Percentiles rank a stretch among this genome's conserved stretches.
Conservation (phyloP, 2,113 vertebrate genomes). For the Cyprinodon variegatus region DNA sequence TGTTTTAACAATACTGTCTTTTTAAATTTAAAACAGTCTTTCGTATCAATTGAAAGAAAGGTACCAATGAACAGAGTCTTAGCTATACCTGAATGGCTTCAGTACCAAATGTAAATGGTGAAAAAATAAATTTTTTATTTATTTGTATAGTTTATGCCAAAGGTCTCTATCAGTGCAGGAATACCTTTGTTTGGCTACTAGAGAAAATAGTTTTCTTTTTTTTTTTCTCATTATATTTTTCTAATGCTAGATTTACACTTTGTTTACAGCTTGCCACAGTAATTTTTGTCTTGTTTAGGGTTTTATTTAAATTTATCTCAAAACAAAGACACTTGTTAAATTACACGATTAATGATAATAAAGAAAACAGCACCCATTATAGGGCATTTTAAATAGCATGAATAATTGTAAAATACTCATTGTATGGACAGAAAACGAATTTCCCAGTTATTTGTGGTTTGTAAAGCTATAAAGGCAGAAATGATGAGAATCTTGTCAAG, state of each 20-base stretch:
- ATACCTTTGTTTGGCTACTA: background rate
- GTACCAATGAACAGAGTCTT: background rate
- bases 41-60: background rate
- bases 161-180: background rate
- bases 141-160: background rate
- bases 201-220: background rate
- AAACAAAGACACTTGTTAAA: background rate
- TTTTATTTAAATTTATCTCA: background rate
- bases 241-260: background rate
- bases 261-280: background rate
- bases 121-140: background rate
- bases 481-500: background rate
- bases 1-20: background rate
- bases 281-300: background rate
- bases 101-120: background rate
- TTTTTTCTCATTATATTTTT: background rate
- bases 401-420: background rate
- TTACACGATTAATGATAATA: background rate
- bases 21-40: background rate
- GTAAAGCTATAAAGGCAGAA: background rate
- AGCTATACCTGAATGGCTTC: background rate
- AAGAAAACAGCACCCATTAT: background rate
- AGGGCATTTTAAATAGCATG: background rate
- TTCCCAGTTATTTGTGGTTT: background rate
- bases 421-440: background rate